Conservation (phyloP, 1,140 invertebrate species). For the Thaumetopoea pityocampa region DNA sequence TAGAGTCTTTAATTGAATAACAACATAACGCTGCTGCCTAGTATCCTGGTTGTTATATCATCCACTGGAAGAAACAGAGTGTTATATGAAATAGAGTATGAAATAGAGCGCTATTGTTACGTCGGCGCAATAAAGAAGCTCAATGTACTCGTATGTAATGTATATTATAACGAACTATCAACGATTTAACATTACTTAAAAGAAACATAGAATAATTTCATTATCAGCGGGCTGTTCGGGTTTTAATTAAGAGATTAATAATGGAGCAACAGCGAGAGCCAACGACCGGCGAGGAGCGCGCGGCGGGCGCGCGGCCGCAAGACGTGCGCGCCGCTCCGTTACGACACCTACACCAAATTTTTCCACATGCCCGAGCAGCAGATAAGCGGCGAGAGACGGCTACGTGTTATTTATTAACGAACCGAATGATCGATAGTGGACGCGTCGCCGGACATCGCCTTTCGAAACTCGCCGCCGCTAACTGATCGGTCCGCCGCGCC, state of each 20-base stretch:
- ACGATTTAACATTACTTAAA: conserved; percentile 1
- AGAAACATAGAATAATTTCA: conserved; percentile 4
- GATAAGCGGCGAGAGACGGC: conserved; percentile 69
- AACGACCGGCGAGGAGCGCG: conserved; percentile 51
- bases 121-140: too few species aligned
- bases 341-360: conserved; percentile 74
- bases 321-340: conserved; percentile 69
- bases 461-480: conserved; percentile 60
- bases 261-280: conserved; percentile 48
- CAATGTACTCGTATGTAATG: too few species aligned
- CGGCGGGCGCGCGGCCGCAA: conserved; percentile 59
- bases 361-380: conserved; percentile 73
- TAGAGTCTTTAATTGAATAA: too few species aligned
- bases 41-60: too few species aligned
- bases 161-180: too few species aligned
- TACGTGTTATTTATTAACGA: conserved; percentile 75
- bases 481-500: conserved; percentile 33
- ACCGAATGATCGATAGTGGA: conserved; percentile 74
- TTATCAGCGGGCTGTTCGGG: conserved; percentile 17
- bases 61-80: too few species aligned
- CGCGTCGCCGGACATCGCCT: conserved; percentile 69
- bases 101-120: too few species aligned
- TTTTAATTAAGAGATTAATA: conserved; percentile 69
- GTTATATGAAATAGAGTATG: too few species aligned
- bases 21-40: too few species aligned